Conservation (phyloP, 2,797 vertebrate genomes). For the Atherinosoma microstoma region DNA sequence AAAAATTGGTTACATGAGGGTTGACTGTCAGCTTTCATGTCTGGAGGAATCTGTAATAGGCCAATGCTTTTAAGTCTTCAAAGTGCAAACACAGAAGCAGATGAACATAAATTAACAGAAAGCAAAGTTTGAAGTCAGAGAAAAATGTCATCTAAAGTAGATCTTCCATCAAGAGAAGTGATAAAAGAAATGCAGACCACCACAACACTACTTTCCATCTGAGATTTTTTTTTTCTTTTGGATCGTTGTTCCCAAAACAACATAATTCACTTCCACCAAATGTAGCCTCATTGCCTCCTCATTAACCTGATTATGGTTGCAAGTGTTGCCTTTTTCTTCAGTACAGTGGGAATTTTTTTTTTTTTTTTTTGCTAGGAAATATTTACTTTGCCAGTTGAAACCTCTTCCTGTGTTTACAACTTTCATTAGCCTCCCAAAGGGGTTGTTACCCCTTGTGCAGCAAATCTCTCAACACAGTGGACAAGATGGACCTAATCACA, state of each 20-base stretch:
- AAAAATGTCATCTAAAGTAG: constrained; percentile 8
- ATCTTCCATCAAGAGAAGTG: neutral
- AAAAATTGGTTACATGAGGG: constrained; percentile 40
- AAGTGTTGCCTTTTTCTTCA: constrained; percentile 19
- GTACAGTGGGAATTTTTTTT: constrained; percentile 35
- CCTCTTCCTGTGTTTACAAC: constrained; percentile 68
- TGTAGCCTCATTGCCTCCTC: constrained; percentile 1
- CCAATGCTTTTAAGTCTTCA: constrained; percentile 10
- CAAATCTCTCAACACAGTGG: constrained; percentile 36
- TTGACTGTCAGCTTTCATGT: constrained; percentile 33
- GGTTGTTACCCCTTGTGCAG: constrained; percentile 44
- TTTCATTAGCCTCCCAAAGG: constrained; percentile 62
- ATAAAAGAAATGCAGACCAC: neutral
- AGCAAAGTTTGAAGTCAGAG: constrained; percentile 13
- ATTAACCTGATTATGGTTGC: constrained; percentile 41
- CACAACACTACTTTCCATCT: neutral
- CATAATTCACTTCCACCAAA: constrained; percentile 12
- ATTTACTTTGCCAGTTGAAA: constrained; percentile 73
- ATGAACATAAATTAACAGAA: constrained; percentile 29
- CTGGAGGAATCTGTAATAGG: constrained; percentile 28
- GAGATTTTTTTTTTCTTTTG: neutral
- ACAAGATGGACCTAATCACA: constrained; percentile 29
- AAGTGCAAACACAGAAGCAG: constrained; percentile 26
- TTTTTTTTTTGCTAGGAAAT: constrained; percentile 64
- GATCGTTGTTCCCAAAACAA: constrained; percentile 3